phyloP scores from a whole-genome alignment of 2,888 invertebrate species.

The Parochlus steinenii region DNA sequence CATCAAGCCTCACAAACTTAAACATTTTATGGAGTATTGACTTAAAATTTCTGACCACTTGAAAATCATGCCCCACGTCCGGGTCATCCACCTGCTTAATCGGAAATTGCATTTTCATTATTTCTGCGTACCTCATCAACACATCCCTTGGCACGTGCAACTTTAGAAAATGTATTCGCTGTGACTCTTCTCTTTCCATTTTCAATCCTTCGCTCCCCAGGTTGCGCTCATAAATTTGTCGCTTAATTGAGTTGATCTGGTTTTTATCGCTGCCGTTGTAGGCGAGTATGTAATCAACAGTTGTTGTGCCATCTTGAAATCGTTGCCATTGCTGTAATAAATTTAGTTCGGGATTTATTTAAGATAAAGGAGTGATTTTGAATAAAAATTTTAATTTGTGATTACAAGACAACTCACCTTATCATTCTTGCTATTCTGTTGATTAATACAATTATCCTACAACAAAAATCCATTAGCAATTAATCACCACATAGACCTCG shows the following conservation, averaged over 20 bases:
- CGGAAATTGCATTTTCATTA: conserved; percentile 59
- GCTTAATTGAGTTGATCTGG: conserved; percentile 26
- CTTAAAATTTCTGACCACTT: conserved; percentile 20
- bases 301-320: conserved; percentile 34
- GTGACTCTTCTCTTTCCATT: conserved; percentile 42
- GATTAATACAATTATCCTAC: too few relatives aligned
- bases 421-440: conserved; percentile 1
- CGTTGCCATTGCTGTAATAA: conserved; percentile 33
- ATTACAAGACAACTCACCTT: conserved; percentile 1
- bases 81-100: conserved; percentile 41
- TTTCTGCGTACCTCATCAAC: conserved; percentile 53
- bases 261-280: conserved; percentile 32
- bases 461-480: too few relatives aligned
- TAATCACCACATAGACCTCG: too few relatives aligned
- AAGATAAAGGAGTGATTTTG: neutral
- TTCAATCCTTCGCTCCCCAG: conserved; percentile 41
- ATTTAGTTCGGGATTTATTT: conserved; percentile 1
- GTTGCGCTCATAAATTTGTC: conserved; percentile 42
- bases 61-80: neutral
- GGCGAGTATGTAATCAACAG: conserved; percentile 46
- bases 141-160: conserved; percentile 57
- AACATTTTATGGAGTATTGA: conserved; percentile 33
- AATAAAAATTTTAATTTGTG: conserved; percentile 3
- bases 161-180: conserved; percentile 50
- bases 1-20: conserved; percentile 40